These are phyloP conservation scores for Ennomos quercinarius DNA, from an alignment of 2,888 invertebrate species.

Conservation along the genomic window DNA sequence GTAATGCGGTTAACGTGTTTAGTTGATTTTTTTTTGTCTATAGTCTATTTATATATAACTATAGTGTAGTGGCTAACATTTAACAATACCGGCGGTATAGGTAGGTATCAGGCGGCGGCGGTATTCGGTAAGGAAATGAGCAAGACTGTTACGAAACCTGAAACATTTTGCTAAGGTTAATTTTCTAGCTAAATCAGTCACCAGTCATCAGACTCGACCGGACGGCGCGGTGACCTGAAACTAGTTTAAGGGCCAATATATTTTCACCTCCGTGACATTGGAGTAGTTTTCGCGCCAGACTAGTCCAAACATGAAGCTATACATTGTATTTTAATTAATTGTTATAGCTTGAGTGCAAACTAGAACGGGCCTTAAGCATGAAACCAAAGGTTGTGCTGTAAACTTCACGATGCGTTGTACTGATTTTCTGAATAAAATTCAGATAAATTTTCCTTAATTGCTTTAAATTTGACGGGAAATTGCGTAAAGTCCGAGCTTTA, in stretches of 20 bases:
- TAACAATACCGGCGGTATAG: no score
- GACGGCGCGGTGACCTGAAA: slow-evolving; percentile 18
- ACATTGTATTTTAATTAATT: slow-evolving; percentile 82
- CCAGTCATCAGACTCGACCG: not conserved
- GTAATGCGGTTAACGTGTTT: no score
- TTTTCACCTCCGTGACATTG: slow-evolving; percentile 51
- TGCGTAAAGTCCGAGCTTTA: slow-evolving; percentile 44
- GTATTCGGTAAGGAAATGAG: no score
- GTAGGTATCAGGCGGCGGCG: no score
- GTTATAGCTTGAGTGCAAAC: slow-evolving; percentile 69
- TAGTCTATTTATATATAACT: no score
- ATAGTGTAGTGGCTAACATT: no score
- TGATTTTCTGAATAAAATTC: slow-evolving; percentile 54
- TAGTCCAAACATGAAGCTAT: slow-evolving; percentile 50
- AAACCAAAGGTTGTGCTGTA: slow-evolving; percentile 59
- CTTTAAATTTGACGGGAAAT: slow-evolving; percentile 53
- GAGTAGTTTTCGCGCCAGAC: slow-evolving; percentile 42
- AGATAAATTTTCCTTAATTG: slow-evolving; percentile 63
- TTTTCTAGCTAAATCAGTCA: no score
- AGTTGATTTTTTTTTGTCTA: no score
- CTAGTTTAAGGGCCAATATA: slow-evolving; percentile 28
- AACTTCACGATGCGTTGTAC: slow-evolving; percentile 49
- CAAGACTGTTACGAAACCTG: no score
- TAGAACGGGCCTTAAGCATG: slow-evolving; percentile 70
- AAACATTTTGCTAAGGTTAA: no score